Evolutionary conservation across 2,888 invertebrate genomes (phyloP), one percentile per base, ranked within the genome.

Genomic region (Scaptomyza caliginosa): DNA sequence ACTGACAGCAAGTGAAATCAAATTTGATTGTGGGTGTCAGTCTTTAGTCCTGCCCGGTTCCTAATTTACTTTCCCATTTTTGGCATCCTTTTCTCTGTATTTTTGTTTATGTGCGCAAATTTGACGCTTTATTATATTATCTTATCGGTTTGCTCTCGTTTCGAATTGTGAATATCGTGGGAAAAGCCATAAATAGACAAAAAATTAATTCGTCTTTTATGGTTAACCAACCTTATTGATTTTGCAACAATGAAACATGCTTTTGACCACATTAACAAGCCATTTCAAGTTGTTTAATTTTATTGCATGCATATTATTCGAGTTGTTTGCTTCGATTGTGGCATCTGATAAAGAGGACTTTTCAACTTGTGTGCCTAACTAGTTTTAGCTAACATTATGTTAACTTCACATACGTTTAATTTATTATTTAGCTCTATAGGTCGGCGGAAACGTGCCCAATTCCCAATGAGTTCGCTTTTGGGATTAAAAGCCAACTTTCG

Each of bases 401-500:
- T 34, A 3, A 2, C 1, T 6, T 11, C 1, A 30, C n/a, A 30
- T 10, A n/a, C n/a, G n/a, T n/a, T n/a, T n/a, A 10, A 11, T 42
- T 10, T 3, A 42, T 24, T 24, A 19, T 16, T 39, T 10, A 30
- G 10, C 24, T 34, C 17, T 13, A 3, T 21, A 11, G 16, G 17
- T 17, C 13, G 17, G 36, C 62, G 28, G 17, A 11, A 16, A 13
- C 39, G 23, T 48, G 34, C 23, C 10, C 4, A 32, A 45, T 49
- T 49, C 60, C 30, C 34, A 63, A 36, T 26, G 32, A 65, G 74
- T 49, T 76, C 60, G 50, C 26, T 68, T 48, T 62, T 69, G 67
- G 67, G 81, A 77, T 79, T 58, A 50, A 84, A 75, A 60, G 59
- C 70, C 76, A 67, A 66, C 49, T 48, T 51, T 64, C 60, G 59